phyloP scores from a whole-genome alignment of 2,888 invertebrate species.

The Linnaemya vulpina region DNA sequence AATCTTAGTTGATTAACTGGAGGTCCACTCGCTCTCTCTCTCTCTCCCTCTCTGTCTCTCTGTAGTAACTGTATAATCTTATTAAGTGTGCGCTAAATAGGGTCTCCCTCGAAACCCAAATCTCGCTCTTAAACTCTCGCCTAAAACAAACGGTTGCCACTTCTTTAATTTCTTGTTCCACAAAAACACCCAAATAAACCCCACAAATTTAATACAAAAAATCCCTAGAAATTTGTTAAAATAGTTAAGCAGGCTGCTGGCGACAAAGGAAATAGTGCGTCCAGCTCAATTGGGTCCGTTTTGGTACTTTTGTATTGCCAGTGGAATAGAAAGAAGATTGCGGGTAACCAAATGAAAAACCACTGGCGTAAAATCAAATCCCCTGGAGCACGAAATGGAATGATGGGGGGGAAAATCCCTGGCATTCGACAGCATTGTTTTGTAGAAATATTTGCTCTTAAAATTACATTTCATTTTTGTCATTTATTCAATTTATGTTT shows the following conservation, averaged over 20 bases:
- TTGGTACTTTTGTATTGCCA: too few species aligned
- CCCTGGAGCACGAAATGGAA: too few species aligned
- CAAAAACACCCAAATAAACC: not conserved
- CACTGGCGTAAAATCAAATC: too few species aligned
- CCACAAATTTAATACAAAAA: too few species aligned
- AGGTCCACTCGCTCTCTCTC: too few species aligned
- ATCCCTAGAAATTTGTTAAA: too few species aligned
- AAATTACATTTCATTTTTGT: constrained; percentile 18
- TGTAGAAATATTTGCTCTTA: constrained; percentile 31
- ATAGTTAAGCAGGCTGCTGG: too few species aligned
- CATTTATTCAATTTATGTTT: constrained; percentile 58
- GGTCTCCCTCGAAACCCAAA: not conserved
- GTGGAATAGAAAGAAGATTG: too few species aligned
- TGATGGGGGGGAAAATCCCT: not conserved
- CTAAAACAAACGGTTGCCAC: not conserved
- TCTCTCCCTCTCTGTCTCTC: too few species aligned
- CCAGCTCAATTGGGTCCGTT: too few species aligned
- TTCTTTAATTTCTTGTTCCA: not conserved
- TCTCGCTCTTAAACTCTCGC: not conserved
- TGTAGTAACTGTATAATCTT: constrained; percentile 2
- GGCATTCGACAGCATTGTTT: not conserved
- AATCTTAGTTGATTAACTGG: constrained; percentile 9
- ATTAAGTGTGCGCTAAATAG: not conserved
- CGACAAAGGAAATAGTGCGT: too few species aligned
- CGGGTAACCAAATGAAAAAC: too few species aligned